Conservation (phyloP, 2,113 vertebrate species). For the Bostrychus sinensis region DNA sequence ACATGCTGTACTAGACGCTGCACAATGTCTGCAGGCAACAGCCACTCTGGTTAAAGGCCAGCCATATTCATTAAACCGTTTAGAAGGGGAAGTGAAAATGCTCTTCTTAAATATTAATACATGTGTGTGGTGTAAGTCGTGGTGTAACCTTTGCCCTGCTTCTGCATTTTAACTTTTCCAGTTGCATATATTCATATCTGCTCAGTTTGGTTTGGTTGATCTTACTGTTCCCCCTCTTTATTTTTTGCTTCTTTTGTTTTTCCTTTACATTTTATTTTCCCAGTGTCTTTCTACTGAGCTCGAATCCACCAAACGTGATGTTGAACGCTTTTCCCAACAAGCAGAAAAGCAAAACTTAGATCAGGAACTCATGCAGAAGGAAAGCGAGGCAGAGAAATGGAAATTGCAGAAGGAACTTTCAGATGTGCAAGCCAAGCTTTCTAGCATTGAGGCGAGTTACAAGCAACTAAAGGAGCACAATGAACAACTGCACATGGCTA, state of each 20-base stretch:
- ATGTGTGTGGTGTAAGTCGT: conserved; percentile 33
- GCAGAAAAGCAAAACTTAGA: conserved; percentile 87
- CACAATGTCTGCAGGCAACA: background rate
- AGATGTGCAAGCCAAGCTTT: conserved; percentile 79
- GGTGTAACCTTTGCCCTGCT: conserved; percentile 48
- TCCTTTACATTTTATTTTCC: conserved; percentile 79
- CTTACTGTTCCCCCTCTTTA: conserved; percentile 62
- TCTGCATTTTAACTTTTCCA: conserved; percentile 66
- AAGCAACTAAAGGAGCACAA: conserved; percentile 75
- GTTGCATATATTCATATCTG: conserved; percentile 59
- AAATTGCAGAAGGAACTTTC: conserved; percentile 79
- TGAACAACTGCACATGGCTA: conserved; percentile 78
- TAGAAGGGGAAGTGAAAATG: conserved; percentile 52
- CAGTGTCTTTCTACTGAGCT: conserved; percentile 94
- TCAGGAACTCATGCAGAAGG: conserved; percentile 83
- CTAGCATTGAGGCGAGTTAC: conserved; percentile 74
- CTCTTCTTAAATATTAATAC: conserved; percentile 28
- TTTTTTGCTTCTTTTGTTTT: conserved; percentile 75
- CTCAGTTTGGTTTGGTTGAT: conserved; percentile 71
- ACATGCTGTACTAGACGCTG: too few relatives aligned
- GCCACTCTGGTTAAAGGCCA: background rate
- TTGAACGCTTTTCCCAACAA: conserved; percentile 88
- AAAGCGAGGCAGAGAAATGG: conserved; percentile 81
- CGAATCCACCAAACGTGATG: conserved; percentile 89
- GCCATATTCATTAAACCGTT: background rate